These are phyloP conservation scores for Drosophila rellima DNA, from an alignment of 2,888 invertebrate genomes.

Conservation along the genomic window DNA sequence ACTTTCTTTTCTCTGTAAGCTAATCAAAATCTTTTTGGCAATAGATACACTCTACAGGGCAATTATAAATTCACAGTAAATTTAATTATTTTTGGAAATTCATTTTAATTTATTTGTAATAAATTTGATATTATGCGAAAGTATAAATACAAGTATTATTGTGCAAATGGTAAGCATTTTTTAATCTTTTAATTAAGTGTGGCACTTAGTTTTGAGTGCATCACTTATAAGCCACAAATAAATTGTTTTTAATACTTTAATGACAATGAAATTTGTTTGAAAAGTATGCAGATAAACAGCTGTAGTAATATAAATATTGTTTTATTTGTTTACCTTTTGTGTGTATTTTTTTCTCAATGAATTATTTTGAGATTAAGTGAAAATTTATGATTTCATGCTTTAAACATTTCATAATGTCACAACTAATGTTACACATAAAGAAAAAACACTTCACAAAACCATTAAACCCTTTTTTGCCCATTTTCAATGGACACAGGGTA, in stretches of 20 bases:
- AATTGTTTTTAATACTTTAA: conserved; percentile 28
- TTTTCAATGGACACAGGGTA: too few species aligned
- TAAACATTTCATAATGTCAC: conserved; percentile 35
- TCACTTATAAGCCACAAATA: conserved; percentile 1
- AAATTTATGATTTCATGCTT: conserved; percentile 33
- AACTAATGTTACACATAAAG: conserved; percentile 35
- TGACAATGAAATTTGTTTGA: conserved; percentile 6
- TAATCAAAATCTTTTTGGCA: neutral
- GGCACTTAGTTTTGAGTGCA: neutral
- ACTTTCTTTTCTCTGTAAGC: too few species aligned
- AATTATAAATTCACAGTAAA: neutral
- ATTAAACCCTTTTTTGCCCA: too few species aligned
- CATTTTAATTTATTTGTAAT: neutral
- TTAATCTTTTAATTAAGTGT: neutral
- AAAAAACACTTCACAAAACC: too few species aligned
- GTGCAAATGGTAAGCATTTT: neutral
- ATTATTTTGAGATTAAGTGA: conserved; percentile 39
- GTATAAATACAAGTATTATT: neutral
- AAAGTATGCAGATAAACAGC: neutral
- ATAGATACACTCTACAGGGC: neutral
- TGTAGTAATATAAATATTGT: neutral
- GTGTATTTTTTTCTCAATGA: conserved; percentile 23
- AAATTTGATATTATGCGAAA: neutral
- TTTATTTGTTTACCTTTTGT: neutral
- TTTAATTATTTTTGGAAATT: neutral